These are phyloP conservation scores for Nanorana parkeri DNA, from an alignment of 2,113 vertebrate species.

Conservation along the genomic window DNA sequence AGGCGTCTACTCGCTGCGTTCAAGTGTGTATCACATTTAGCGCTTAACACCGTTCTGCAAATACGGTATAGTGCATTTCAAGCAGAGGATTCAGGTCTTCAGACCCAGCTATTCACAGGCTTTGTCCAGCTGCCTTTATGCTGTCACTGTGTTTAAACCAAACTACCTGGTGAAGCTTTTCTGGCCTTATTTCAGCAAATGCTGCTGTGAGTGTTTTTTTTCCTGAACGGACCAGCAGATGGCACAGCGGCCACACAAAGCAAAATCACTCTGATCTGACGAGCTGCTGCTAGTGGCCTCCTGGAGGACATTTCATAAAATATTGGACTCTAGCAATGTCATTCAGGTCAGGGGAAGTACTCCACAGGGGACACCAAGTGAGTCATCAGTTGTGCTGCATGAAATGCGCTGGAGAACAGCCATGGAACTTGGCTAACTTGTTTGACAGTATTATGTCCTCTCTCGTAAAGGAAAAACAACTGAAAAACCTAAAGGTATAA, in stretches of 20 bases:
- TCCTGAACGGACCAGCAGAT: neutral
- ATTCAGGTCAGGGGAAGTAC: neutral
- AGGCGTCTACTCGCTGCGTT: neutral
- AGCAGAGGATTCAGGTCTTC: neutral
- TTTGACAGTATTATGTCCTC: conserved; percentile 14
- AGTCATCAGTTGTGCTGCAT: neutral
- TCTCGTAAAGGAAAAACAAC: neutral
- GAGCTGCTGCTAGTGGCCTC: neutral
- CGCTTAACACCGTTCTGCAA: neutral
- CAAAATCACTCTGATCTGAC: neutral
- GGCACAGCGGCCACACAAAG: neutral
- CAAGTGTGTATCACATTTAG: neutral
- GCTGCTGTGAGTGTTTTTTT: neutral
- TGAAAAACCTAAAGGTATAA: neutral
- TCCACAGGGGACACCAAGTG: neutral
- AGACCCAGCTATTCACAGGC: neutral
- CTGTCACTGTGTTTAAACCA: neutral
- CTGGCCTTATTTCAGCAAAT: neutral
- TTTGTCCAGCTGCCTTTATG: neutral
- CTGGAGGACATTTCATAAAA: neutral
- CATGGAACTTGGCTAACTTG: conserved; percentile 2
- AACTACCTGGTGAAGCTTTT: neutral
- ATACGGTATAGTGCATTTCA: neutral
- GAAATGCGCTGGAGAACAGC: conserved; percentile 1
- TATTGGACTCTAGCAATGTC: neutral